Percentiles rank a stretch among this genome's conserved stretches.
phyloP scores from a whole-genome alignment of 2,797 vertebrate genomes.

The Botia kubotai region DNA sequence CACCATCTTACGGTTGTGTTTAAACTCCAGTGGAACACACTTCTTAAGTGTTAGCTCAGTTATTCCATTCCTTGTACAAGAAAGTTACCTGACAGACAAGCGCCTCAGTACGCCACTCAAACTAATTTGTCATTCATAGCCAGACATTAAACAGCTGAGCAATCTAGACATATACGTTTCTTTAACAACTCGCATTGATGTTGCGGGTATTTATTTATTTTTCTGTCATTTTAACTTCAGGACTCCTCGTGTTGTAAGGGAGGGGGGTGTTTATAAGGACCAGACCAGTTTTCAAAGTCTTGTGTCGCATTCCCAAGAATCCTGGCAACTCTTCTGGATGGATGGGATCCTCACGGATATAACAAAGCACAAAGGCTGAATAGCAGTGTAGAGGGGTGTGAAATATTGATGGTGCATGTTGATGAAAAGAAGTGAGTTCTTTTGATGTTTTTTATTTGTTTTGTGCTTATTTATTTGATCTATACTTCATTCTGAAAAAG shows the following conservation, averaged over 20 bases:
- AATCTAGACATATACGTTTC: conserved; percentile 64
- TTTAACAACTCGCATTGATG: conserved; percentile 59
- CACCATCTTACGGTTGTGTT: background rate
- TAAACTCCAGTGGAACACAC: background rate
- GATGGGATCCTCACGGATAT: conserved; percentile 82
- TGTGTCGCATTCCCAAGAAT: conserved; percentile 77
- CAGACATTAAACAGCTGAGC: conserved; percentile 9
- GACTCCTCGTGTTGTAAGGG: conserved; percentile 66
- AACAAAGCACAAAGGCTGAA: conserved; percentile 81
- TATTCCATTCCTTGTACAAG: conserved; percentile 1
- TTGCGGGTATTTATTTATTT: conserved; percentile 75
- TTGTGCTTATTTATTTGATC: background rate
- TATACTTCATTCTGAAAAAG: conserved; percentile 62
- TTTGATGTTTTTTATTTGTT: background rate
- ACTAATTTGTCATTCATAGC: conserved; percentile 31
- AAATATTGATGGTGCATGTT: conserved; percentile 82
- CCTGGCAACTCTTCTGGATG: conserved; percentile 80
- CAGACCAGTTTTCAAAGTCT: conserved; percentile 69
- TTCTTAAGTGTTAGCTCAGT: conserved; percentile 35
- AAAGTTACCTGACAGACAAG: background rate
- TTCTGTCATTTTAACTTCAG: conserved; percentile 65
- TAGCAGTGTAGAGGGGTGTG: conserved; percentile 82
- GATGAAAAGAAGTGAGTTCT: conserved; percentile 67
- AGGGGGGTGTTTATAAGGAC: conserved; percentile 68
- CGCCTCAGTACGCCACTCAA: conserved; percentile 1